Conservation (phyloP, 2,113 vertebrate species). For the Zosterops hypoxanthus region DNA sequence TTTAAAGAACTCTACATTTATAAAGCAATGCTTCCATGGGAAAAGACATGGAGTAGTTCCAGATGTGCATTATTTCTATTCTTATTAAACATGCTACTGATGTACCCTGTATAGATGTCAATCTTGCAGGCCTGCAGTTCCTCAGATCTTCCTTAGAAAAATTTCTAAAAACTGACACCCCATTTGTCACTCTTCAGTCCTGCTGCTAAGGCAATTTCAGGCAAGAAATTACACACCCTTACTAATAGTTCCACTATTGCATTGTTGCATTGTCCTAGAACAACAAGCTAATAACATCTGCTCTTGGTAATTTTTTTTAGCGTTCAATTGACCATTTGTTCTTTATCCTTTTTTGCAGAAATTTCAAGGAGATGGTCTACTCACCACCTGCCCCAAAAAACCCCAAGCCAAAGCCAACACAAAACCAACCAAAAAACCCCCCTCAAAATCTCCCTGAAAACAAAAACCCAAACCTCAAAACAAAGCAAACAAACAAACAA, state of each 20-base stretch:
- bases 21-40: background rate
- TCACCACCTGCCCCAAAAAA: background rate
- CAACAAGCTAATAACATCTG: background rate
- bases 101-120: background rate
- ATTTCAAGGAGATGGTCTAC: background rate
- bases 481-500: background rate
- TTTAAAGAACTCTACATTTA: background rate
- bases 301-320: background rate
- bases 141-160: conserved; percentile 20
- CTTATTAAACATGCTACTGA: conserved; percentile 16
- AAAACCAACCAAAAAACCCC: background rate
- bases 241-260: background rate
- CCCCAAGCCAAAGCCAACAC: background rate
- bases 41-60: conserved; percentile 27
- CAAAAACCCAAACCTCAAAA: background rate
- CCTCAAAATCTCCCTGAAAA: background rate
- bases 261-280: background rate
- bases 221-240: background rate
- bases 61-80: conserved; percentile 27
- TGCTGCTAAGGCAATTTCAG: background rate
- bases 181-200: background rate
- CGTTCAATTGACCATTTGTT: background rate
- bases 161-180: background rate
- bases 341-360: background rate
- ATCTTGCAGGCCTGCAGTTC: background rate